Evolutionary conservation across 2,113 vertebrate genomes (phyloP), one percentile per base, ranked within the genome.

Genomic region (Chamaetylas fuelleborni): DNA sequence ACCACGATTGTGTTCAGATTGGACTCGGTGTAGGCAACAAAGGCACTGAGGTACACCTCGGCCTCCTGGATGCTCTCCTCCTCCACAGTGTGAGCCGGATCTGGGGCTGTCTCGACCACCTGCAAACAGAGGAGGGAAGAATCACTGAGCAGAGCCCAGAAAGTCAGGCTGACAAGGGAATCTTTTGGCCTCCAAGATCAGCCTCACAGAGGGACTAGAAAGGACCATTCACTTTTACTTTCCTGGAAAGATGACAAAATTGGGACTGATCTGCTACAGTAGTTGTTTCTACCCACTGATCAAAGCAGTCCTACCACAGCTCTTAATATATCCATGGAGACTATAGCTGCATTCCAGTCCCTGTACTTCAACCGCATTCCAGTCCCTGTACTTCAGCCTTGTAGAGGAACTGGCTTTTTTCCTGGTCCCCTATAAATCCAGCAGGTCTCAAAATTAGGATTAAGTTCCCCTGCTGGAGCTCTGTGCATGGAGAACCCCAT

Each of bases 1-100:
- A 99, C 95, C 3, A 74, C 2, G 0, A 94, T 53, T 0, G 45
- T 86, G 18, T 77, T 85, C 95, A 98, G 98, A 34, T 81, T 93
- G 91, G 98, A 98, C 19, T 98, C 94, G 1, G 96, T 81, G 3
- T 98, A 98, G 95, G 98, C 98, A 88, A 98, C 97, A 2, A 95
- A 81, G 45, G 98, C 98, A 4, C 98, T 99, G 90, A 99, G 81
- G 13, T 45, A 72, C 72, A 99, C 95, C 67, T 97, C 97, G 25
- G 98, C 66, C 33, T 99, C 98, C 8, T 67, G 96, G 51, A 96
- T 94, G 48, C 98, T 98, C n/a, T 98, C 97, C 29, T 98, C 97
- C 38, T 98, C 66, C 10, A 98, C 60, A 1, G 95, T 92, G 93
- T 98, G 97, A 66, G 67, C 71, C 4, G 99, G 99, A 67, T 99